Percentiles rank a stretch among this genome's conserved stretches.
These are phyloP conservation scores for Pipistrellus pipistrellus DNA, from an alignment of 2,797 vertebrate genomes.

Conservation along the genomic window DNA sequence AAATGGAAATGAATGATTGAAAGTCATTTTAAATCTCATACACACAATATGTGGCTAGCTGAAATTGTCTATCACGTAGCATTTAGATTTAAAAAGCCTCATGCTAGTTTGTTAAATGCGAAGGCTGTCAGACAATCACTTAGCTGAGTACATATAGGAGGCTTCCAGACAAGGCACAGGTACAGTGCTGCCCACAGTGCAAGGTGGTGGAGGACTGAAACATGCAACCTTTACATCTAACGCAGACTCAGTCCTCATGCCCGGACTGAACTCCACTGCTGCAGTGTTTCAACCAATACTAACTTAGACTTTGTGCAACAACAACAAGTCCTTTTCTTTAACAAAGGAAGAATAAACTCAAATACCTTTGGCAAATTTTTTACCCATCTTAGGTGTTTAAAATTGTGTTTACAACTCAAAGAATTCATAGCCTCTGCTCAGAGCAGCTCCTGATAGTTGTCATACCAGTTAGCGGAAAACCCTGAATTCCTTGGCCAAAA, in stretches of 20 bases:
- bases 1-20: constrained; percentile 90
- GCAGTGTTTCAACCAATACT: constrained; percentile 81
- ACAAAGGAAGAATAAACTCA: constrained; percentile 71
- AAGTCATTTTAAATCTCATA: constrained; percentile 88
- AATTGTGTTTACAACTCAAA: constrained; percentile 74
- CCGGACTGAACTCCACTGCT: constrained; percentile 83
- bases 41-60: constrained; percentile 88
- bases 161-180: constrained; percentile 85
- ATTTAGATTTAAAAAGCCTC: constrained; percentile 89
- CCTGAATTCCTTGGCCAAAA: constrained; percentile 79
- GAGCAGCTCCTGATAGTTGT: constrained; percentile 74
- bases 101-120: constrained; percentile 88
- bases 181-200: constrained; percentile 79
- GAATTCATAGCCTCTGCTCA: constrained; percentile 74
- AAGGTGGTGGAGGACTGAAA: constrained; percentile 82
- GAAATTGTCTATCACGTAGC: constrained; percentile 89
- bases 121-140: constrained; percentile 87
- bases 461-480: constrained; percentile 71
- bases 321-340: constrained; percentile 71
- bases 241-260: constrained; percentile 77
- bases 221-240: constrained; percentile 83
- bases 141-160: constrained; percentile 84
- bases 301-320: constrained; percentile 84
- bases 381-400: constrained; percentile 72
- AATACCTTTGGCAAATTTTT: constrained; percentile 86